Conservation (phyloP, 37 sponge, comb jelly and placozoan species). For the Haliclona indistincta region DNA sequence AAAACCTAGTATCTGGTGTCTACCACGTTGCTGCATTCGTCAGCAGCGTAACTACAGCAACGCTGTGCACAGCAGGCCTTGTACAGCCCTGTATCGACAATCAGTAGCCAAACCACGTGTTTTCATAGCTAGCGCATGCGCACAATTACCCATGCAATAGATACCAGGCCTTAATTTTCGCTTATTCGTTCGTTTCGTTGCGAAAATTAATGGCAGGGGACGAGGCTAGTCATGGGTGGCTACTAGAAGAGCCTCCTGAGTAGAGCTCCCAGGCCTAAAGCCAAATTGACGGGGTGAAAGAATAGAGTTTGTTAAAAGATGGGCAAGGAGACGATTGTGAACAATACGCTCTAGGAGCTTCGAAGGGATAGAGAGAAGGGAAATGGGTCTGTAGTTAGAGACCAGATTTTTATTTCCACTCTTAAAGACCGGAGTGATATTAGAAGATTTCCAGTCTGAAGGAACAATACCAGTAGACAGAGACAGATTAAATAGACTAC, state of each 20-base stretch:
- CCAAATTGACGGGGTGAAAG: not conserved
- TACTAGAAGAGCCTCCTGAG: conserved; percentile 20
- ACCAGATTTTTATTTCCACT: not conserved
- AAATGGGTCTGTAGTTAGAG: conserved; percentile 30
- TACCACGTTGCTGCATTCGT: too few species aligned
- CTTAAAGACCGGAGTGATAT: conserved; percentile 34
- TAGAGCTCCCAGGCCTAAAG: conserved; percentile 3
- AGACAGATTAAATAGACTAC: conserved; percentile 17
- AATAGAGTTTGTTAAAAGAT: not conserved
- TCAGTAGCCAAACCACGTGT: too few species aligned
- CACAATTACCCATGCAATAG: too few species aligned
- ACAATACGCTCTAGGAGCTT: conserved; percentile 24
- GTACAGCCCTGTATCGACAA: too few species aligned
- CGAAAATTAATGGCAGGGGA: too few species aligned
- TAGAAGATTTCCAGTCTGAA: conserved; percentile 13
- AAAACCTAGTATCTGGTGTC: too few species aligned
- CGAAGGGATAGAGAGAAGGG: conserved; percentile 14
- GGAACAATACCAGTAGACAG: conserved; percentile 21
- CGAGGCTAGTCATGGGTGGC: too few species aligned
- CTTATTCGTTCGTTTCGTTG: too few species aligned
- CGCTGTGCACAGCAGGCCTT: too few species aligned
- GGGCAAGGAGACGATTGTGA: not conserved
- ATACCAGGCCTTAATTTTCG: too few species aligned
- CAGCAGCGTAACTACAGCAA: too few species aligned
- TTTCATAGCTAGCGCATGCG: too few species aligned